These are phyloP conservation scores for Nanorana parkeri DNA, from an alignment of 2,113 vertebrate genomes.

Conservation along the genomic window DNA sequence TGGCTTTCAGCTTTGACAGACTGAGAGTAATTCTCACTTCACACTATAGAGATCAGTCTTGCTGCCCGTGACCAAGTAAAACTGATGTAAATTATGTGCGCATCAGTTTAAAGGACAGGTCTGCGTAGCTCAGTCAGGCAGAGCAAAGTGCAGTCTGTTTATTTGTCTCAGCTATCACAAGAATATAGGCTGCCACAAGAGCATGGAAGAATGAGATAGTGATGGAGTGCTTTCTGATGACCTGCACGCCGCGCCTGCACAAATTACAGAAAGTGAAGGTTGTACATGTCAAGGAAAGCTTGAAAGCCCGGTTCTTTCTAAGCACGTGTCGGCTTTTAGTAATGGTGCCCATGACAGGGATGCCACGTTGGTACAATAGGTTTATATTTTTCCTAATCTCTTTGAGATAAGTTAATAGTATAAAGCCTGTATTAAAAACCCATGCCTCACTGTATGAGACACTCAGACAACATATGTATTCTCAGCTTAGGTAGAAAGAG, in stretches of 20 bases:
- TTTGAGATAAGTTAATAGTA: background rate
- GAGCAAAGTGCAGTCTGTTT: constrained; percentile 58
- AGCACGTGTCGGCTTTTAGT: constrained; percentile 45
- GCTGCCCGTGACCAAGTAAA: constrained; percentile 56
- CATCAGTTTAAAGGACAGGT: constrained; percentile 59
- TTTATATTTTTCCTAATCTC: background rate
- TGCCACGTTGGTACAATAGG: background rate
- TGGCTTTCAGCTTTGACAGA: constrained; percentile 56
- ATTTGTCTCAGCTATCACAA: constrained; percentile 57
- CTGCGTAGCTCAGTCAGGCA: constrained; percentile 55
- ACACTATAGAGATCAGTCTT: constrained; percentile 57
- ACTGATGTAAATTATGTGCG: constrained; percentile 58
- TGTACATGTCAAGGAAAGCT: constrained; percentile 45
- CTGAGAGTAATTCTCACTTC: constrained; percentile 57
- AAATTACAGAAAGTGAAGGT: constrained; percentile 56
- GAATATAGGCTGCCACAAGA: constrained; percentile 55
- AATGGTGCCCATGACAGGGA: constrained; percentile 37
- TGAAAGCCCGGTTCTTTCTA: constrained; percentile 28
- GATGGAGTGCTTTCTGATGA: constrained; percentile 57
- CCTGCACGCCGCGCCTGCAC: constrained; percentile 53
- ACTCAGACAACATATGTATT: background rate
- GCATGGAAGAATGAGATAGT: constrained; percentile 52
- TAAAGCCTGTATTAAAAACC: background rate
- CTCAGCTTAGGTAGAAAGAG: background rate
- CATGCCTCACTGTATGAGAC: background rate